Conservation (phyloP, 2,797 vertebrate genomes). For the Acanthornis magna region DNA sequence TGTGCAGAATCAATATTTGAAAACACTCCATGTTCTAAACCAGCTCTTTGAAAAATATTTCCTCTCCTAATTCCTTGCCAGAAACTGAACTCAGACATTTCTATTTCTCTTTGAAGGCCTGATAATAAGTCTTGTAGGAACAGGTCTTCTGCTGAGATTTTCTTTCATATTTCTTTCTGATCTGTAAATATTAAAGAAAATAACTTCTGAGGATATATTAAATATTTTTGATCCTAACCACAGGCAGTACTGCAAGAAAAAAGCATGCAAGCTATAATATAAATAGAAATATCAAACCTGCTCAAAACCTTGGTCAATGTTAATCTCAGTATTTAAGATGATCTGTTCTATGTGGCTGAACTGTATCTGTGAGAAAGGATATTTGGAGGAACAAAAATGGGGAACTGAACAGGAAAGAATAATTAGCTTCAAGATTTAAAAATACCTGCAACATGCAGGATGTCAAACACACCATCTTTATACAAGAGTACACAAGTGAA, state of each 20-base stretch:
- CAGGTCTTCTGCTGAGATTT: not conserved
- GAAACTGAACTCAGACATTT: not conserved
- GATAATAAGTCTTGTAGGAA: not conserved
- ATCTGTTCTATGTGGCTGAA: not conserved
- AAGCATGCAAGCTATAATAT: not conserved
- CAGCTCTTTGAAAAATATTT: not conserved
- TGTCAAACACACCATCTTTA: not conserved
- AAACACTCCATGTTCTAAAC: not conserved
- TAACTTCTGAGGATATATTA: not conserved
- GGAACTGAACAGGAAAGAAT: not conserved
- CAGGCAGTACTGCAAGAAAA: not conserved
- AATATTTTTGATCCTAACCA: not conserved
- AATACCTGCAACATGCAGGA: not conserved
- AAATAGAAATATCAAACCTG: not conserved
- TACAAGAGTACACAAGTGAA: not conserved
- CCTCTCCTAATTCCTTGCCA: not conserved
- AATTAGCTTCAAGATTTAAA: not conserved
- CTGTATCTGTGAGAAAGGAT: not conserved
- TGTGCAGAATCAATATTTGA: not conserved
- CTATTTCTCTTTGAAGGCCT: not conserved
- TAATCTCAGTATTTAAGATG: not conserved
- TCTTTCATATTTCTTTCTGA: not conserved
- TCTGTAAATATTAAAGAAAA: not conserved
- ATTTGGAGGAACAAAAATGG: not conserved
- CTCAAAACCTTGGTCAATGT: not conserved